Evolutionary conservation across 1,140 invertebrate species (phyloP).

Genomic region (Achatina immaculata): DNA sequence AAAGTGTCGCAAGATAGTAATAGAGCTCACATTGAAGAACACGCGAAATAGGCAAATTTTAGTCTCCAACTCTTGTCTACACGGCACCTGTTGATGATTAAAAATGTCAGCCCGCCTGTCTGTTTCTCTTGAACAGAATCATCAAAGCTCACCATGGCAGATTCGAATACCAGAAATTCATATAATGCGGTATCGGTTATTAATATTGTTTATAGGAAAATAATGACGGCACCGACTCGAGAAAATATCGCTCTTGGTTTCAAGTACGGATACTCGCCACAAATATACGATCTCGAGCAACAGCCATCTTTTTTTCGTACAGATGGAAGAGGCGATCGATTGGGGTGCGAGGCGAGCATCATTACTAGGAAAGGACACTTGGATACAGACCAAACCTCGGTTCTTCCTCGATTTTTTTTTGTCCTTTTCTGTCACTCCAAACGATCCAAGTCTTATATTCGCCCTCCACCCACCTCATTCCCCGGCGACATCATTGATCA

Average conservation of each 20-base stretch:
- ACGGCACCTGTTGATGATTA: no score
- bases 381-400: neutral
- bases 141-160: neutral
- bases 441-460: neutral
- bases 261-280: neutral
- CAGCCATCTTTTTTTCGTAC: neutral
- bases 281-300: neutral
- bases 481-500: conserved; percentile 1
- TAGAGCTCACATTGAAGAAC: no score
- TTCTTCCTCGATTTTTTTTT: neutral
- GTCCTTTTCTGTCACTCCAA: neutral
- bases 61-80: no score
- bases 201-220: neutral
- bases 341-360: neutral
- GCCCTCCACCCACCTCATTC: neutral
- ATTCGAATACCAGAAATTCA: neutral
- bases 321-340: neutral
- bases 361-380: neutral
- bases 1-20: no score
- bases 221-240: neutral
- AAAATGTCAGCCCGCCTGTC: neutral
- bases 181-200: neutral
- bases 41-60: no score
- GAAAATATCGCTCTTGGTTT: neutral
- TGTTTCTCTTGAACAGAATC: neutral